A percentile compares a stretch with the other conserved stretches of the same genome.
Evolutionary conservation across 2,888 invertebrate genomes (phyloP).

Genomic region (Cheilosia grossa): DNA sequence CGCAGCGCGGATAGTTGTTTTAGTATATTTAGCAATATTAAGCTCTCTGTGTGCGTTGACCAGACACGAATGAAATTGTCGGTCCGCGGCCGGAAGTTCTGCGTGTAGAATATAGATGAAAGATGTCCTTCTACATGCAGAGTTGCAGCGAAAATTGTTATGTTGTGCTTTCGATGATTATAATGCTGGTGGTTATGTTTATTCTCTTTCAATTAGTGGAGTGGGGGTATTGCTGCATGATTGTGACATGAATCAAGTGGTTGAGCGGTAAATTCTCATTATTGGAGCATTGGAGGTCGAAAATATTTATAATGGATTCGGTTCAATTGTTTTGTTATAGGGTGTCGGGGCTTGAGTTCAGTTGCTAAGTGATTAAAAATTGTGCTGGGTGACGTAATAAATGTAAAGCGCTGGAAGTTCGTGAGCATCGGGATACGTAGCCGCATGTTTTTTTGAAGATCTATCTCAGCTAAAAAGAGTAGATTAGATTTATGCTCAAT

Average conservation of each 20-base stretch:
- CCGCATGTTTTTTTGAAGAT: too few relatives aligned
- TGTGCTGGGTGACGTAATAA: too few relatives aligned
- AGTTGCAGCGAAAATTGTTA: neutral
- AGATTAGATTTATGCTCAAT: too few relatives aligned
- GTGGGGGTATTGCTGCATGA: neutral
- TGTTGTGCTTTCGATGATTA: neutral
- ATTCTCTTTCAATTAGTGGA: neutral
- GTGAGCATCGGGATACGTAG: too few relatives aligned
- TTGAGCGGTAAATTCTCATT: neutral
- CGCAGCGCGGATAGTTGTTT: conserved; percentile 17
- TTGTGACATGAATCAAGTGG: neutral
- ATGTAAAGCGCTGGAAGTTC: too few relatives aligned
- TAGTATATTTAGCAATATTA: neutral
- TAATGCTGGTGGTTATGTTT: conserved; percentile 4
- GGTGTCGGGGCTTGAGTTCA: too few relatives aligned
- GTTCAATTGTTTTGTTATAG: too few relatives aligned
- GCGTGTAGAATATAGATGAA: neutral
- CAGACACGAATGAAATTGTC: neutral
- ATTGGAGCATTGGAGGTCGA: neutral
- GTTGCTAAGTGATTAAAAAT: too few relatives aligned
- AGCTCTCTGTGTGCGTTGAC: neutral
- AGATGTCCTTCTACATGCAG: neutral
- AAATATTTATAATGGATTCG: neutral
- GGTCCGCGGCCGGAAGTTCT: neutral
- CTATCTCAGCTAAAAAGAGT: too few relatives aligned